Conservation (phyloP, 2,888 invertebrate genomes). For the Ectemnius lituratus region DNA sequence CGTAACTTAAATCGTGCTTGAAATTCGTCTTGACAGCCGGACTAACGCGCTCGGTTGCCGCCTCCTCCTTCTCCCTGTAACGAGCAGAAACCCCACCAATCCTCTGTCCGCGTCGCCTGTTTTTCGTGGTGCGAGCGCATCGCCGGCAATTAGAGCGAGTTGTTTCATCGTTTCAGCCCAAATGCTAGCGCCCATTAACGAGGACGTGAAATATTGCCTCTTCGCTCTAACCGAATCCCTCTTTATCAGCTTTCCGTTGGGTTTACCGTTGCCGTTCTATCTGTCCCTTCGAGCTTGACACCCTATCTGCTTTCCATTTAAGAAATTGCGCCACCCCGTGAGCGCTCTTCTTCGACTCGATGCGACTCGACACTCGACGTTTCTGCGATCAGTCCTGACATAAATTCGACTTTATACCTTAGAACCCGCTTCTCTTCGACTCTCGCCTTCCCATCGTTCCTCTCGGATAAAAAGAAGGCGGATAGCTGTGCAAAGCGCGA, state of each 20-base stretch:
- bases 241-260: not conserved
- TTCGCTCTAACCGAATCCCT: not conserved
- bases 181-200: conserved; percentile 1
- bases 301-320: not conserved
- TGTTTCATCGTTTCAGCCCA: not conserved
- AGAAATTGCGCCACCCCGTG: not conserved
- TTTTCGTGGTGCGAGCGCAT: not conserved
- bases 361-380: conserved; percentile 23
- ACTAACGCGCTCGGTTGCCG: not conserved
- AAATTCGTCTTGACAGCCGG: not conserved
- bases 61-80: not conserved
- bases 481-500: conserved; percentile 33
- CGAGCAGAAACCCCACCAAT: not conserved
- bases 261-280: not conserved
- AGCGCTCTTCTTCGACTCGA: conserved; percentile 3
- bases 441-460: conserved; percentile 22
- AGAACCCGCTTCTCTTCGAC: conserved; percentile 25
- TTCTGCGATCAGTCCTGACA: conserved; percentile 10
- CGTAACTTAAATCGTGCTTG: conserved; percentile 24
- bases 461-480: conserved; percentile 35
- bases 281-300: not conserved
- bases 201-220: conserved; percentile 2
- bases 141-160: conserved; percentile 1
- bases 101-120: not conserved
- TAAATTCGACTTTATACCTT: conserved; percentile 50